A percentile compares a stretch with the other conserved stretches of the same genome.
phyloP scores from a whole-genome alignment of 2,113 vertebrate species.

The Anarrhichthys ocellatus region DNA sequence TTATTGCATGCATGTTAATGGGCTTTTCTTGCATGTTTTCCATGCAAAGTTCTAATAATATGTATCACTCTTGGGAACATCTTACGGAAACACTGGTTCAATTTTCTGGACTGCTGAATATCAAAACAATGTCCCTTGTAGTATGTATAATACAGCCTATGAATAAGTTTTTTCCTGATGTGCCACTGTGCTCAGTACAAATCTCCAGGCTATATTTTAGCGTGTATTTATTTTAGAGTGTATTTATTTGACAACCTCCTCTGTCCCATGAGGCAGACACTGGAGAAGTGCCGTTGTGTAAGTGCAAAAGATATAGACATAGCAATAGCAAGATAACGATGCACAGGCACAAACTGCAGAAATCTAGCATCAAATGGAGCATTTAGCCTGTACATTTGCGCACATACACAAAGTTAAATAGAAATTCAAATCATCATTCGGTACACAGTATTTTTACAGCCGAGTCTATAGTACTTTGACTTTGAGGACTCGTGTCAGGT shows the following conservation, averaged over 20 bases:
- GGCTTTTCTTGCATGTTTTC: conserved; percentile 39
- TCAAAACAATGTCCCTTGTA: conserved; percentile 42
- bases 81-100: conserved; percentile 30
- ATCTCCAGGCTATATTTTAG: conserved; percentile 26
- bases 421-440: conserved; percentile 25
- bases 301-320: conserved; percentile 21
- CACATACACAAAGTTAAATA: not conserved
- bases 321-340: not conserved
- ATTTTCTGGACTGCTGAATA: conserved; percentile 49
- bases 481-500: conserved; percentile 22
- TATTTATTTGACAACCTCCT: conserved; percentile 31
- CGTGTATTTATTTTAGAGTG: conserved; percentile 26
- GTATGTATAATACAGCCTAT: conserved; percentile 17
- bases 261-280: not conserved
- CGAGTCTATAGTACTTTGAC: conserved; percentile 6
- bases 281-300: conserved; percentile 1
- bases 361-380: conserved; percentile 5
- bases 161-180: conserved; percentile 22
- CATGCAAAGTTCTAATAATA: conserved; percentile 14
- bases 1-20: conserved; percentile 58
- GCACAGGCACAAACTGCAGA: not conserved
- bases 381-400: conserved; percentile 11
- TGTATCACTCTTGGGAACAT: conserved; percentile 20
- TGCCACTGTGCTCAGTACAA: conserved; percentile 6
- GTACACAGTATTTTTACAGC: not conserved